Percentiles rank a stretch among this genome's conserved stretches.
phyloP scores from a whole-genome alignment of 1,140 invertebrate species.

The Microvelia longipes region DNA sequence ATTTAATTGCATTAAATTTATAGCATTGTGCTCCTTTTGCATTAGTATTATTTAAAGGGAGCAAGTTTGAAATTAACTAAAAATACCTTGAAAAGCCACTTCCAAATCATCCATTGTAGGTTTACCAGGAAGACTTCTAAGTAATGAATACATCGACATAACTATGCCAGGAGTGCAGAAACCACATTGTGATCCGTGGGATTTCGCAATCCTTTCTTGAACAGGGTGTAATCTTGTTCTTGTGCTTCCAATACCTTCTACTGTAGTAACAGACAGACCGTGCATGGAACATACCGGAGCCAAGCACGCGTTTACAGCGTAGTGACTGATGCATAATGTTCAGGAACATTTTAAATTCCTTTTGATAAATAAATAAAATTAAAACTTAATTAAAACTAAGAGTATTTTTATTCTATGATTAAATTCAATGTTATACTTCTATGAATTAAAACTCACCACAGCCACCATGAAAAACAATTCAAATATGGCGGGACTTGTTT shows the following conservation, averaged over 20 bases:
- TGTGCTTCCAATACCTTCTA: conserved; percentile 70
- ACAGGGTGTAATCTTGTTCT: conserved; percentile 58
- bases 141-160: conserved; percentile 82
- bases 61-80: too few relatives aligned
- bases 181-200: conserved; percentile 80
- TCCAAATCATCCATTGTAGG: conserved; percentile 59
- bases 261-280: conserved; percentile 70
- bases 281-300: conserved; percentile 69
- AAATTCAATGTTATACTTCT: background rate
- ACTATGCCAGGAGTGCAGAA: conserved; percentile 86
- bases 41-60: too few relatives aligned
- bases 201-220: conserved; percentile 71
- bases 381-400: background rate
- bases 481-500: too few relatives aligned
- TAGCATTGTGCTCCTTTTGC: too few relatives aligned
- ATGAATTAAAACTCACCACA: background rate
- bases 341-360: background rate
- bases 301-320: conserved; percentile 77
- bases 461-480: too few relatives aligned
- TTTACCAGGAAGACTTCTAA: conserved; percentile 43
- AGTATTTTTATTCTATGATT: background rate
- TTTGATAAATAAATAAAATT: background rate
- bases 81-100: conserved; percentile 57
- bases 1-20: too few relatives aligned
- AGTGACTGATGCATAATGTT: conserved; percentile 43